Base-by-base conservation (phyloP, 92 coral and sea anemone genomes). In the Chrysogorgia sp. region DNA sequence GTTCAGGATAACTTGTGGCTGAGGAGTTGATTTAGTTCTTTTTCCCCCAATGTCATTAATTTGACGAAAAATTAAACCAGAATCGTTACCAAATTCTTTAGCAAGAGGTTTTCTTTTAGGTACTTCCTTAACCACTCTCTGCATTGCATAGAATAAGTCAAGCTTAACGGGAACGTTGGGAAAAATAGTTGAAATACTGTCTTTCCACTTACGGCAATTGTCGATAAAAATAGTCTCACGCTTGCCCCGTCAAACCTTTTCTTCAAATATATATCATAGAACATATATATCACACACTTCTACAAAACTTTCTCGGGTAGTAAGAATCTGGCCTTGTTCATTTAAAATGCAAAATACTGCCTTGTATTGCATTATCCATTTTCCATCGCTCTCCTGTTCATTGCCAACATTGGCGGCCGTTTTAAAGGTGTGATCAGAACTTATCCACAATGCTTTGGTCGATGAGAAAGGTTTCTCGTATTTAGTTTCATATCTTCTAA, bases 121-220 rank as follows among this genome's bases (percentile, higher is more conserved):
- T 21, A 62, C 31, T 19, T 30, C 37, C 28, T 29, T 62, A 20
- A 62, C 69, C 19, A 62, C 31, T 62, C 69, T 30, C 28, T 62
- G 69, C 14, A 62, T 33, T 62, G 69, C 69, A 24, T 62, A 33
- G 37, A 62, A 62, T 33, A 62, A 62, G 28, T 62, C 69, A 20
- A 43, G 50, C 17, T 43, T 43, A 43, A 43, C 17, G 50, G 50
- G 50, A 8, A 43, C 50, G 50, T 43, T 17, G 9, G 9, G 9
- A 43, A 43, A 43, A 43, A 43, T 43, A 17, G 9, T 43, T 8
- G 10, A 8, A 8, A 43, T n/a, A 62, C 69, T 33, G 20, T 62
- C 0, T 19, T 29, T 62, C 69, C 69, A 62, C 28, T 62, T 62
- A 29, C 69, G 28, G 69, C 69, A 62, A 35, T 62, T 62, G 37